Conservation (phyloP, 2,113 vertebrate species). For the Litocranius walleri region DNA sequence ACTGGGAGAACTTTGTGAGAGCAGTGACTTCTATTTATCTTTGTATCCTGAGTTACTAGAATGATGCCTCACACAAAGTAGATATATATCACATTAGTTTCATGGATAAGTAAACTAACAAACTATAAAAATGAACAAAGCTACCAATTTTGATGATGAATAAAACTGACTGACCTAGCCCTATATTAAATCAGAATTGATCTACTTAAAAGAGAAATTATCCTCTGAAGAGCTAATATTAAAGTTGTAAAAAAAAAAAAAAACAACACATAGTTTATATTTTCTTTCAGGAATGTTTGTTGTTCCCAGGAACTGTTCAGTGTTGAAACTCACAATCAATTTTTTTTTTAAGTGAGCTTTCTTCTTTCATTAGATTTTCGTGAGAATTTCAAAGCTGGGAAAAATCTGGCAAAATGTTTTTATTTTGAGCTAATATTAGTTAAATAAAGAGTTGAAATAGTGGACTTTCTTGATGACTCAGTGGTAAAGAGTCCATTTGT, state of each 20-base stretch:
- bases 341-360: background rate
- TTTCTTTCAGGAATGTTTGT: background rate
- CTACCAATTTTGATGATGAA: background rate
- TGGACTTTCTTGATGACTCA: background rate
- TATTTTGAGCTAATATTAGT: background rate
- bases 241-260: background rate
- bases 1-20: background rate
- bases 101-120: background rate
- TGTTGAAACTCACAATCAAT: background rate
- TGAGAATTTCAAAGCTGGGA: constrained; percentile 1
- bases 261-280: background rate
- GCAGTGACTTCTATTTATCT: background rate
- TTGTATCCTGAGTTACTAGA: background rate
- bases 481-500: background rate
- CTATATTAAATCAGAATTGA: background rate
- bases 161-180: background rate
- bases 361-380: constrained; percentile 19
- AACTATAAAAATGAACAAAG: background rate
- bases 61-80: background rate
- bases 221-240: background rate
- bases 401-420: background rate
- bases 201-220: background rate
- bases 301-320: background rate
- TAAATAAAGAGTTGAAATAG: background rate
- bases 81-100: background rate